Base-by-base conservation (phyloP, 2,888 invertebrate species). In the Hyppa rectilinea region DNA sequence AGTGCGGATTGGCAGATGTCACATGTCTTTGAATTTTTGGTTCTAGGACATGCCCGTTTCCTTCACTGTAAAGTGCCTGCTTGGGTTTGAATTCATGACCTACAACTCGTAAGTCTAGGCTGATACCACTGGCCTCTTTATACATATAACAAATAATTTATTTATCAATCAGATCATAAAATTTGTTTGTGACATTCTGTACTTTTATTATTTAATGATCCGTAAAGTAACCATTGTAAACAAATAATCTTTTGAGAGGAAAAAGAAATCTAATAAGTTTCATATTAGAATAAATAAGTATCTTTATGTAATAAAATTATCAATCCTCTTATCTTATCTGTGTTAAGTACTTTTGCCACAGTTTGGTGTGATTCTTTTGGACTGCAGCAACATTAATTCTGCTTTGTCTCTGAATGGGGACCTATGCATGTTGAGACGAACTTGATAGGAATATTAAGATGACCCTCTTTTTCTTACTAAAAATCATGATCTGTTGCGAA, bases 251-350 rank as follows among this genome's bases (percentile, higher is more conserved):
- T 36, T 26, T 17, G 2, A 20, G 10, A 36, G n/a, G 23, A n/a
- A 55, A 71, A 31, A 29, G 12, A 43, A 29, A 10, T 14, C 38
- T 2, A 29, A 20, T 29, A 3, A 20, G 9, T 40, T 9, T 59
- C 3, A 4, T 29, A 26, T 23, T 14, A n/a, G 9, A 60, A 14
- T 7, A 0, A 26, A n/a, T 40, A n/a, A 26, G n/a, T 36, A 10
- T n/a, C 2, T 36, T 23, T 34, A 61, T 20, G 7, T 52, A 14
- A 75, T 26, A 45, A 75, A 38, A 12, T 52, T 38, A 65, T 65
- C 23, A 45, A 31, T 38, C 1, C 12, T 14, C 23, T n/a, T 75
- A 69, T 55, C 38, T 71, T n/a, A 74, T 70, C 62, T 31, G 20
- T n/a, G 9, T 10, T 34, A 20, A 4, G 17, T 43, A 45, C 14